Evolutionary conservation across 2,888 invertebrate genomes (phyloP).

Genomic region (Ennomos fuscantarius): DNA sequence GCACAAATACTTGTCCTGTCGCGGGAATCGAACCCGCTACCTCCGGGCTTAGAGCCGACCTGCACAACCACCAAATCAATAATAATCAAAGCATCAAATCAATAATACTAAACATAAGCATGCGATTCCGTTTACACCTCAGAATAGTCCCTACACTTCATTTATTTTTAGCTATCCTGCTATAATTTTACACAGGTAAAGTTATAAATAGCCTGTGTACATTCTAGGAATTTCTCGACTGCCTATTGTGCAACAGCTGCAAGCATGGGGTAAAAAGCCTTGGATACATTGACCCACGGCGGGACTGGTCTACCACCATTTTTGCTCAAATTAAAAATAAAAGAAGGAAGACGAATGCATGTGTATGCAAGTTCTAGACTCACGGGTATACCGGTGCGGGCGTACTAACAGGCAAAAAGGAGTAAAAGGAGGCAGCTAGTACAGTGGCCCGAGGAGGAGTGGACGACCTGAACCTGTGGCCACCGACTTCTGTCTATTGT

Average conservation of each 20-base stretch:
- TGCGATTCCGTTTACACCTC: too few species aligned
- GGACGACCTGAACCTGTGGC: constrained; percentile 54
- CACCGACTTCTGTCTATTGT: constrained; percentile 44
- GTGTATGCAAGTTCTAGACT: constrained; percentile 71
- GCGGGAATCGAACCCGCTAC: too few species aligned
- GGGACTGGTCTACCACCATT: constrained; percentile 74
- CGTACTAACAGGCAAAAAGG: constrained; percentile 41
- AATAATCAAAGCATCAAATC: constrained; percentile 1
- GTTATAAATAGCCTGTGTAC: constrained; percentile 55
- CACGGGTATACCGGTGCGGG: constrained; percentile 52
- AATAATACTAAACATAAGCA: too few species aligned
- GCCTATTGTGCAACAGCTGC: constrained; percentile 81
- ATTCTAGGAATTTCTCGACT: constrained; percentile 71
- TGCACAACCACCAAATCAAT: too few species aligned
- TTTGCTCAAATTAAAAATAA: constrained; percentile 78
- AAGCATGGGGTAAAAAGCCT: constrained; percentile 73
- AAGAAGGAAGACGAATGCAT: constrained; percentile 70
- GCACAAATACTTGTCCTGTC: too few species aligned
- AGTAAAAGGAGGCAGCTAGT: constrained; percentile 69
- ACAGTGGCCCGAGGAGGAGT: constrained; percentile 67
- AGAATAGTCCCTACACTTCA: background rate
- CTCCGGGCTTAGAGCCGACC: too few species aligned
- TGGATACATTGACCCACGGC: constrained; percentile 72
- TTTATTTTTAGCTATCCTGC: constrained; percentile 29
- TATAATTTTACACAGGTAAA: constrained; percentile 22